These are phyloP conservation scores for Aspidiotus destructor DNA, from an alignment of 2,888 invertebrate genomes.

Conservation along the genomic window DNA sequence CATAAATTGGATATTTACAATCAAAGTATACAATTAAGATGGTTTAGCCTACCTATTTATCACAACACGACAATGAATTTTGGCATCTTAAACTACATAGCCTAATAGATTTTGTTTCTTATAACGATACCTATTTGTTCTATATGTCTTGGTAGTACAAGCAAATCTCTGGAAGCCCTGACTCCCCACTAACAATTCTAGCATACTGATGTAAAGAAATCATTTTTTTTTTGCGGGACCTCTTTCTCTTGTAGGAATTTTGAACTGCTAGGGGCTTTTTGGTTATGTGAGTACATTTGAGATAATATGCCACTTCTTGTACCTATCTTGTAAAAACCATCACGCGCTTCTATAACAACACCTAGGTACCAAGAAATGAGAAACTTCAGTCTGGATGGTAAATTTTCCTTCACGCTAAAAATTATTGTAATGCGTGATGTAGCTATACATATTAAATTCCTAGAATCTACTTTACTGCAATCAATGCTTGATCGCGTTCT, in stretches of 20 bases:
- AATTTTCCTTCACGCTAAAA: neutral
- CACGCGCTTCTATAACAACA: neutral
- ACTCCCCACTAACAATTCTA: conserved; percentile 18
- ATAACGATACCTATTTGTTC: neutral
- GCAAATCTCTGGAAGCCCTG: conserved; percentile 22
- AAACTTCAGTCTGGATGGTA: too few relatives aligned
- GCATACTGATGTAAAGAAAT: conserved; percentile 3
- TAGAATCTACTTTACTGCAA: neutral
- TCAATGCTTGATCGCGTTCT: neutral
- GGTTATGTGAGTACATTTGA: neutral
- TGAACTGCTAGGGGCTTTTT: neutral
- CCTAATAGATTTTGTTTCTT: conserved; percentile 6
- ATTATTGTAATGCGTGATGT: neutral
- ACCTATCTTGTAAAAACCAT: neutral
- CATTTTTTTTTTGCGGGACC: conserved; percentile 4
- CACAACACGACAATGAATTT: conserved; percentile 12
- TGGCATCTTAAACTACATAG: conserved; percentile 8
- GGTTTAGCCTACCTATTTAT: conserved; percentile 25
- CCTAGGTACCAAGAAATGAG: too few relatives aligned
- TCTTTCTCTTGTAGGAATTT: neutral
- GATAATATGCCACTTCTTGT: neutral
- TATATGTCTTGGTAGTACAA: conserved; percentile 11
- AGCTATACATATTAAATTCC: neutral
- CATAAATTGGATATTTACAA: neutral
- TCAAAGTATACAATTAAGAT: neutral